These are phyloP conservation scores for Panagrolaimus sp. DNA, from an alignment of 1,140 invertebrate species.

Conservation along the genomic window DNA sequence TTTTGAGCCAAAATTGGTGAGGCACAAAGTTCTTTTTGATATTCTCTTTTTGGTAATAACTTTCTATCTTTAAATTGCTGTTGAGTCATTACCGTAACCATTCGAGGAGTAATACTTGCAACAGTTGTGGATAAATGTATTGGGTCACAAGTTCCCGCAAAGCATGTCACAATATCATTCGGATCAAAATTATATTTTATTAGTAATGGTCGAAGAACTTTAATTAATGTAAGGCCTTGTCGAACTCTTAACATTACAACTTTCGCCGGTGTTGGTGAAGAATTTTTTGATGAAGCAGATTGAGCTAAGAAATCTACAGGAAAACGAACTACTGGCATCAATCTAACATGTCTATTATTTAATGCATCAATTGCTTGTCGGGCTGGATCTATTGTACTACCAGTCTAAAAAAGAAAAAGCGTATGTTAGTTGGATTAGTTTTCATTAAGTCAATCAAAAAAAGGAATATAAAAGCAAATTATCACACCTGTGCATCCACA, in stretches of 20 bases:
- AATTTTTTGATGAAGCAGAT: slow-evolving; percentile 27
- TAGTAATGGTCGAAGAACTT: slow-evolving; percentile 48
- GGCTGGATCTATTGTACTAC: slow-evolving; percentile 53
- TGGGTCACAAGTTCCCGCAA: slow-evolving; percentile 45
- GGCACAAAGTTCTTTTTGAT: slow-evolving; percentile 37
- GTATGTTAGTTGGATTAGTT: background rate
- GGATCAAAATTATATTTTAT: slow-evolving; percentile 52
- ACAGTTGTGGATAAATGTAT: slow-evolving; percentile 31
- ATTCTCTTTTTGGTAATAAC: slow-evolving; percentile 34
- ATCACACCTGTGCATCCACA: slow-evolving; percentile 50
- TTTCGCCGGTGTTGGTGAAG: slow-evolving; percentile 21
- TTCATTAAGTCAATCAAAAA: background rate
- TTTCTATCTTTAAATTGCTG: slow-evolving; percentile 47
- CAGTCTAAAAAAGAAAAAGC: slow-evolving; percentile 37
- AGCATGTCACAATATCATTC: slow-evolving; percentile 45
- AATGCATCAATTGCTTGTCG: slow-evolving; percentile 54
- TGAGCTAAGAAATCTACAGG: slow-evolving; percentile 53
- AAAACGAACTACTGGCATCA: slow-evolving; percentile 52
- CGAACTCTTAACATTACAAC: slow-evolving; percentile 51
- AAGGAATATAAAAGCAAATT: slow-evolving; percentile 14
- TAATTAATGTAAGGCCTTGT: slow-evolving; percentile 47
- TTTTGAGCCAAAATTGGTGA: slow-evolving; percentile 22
- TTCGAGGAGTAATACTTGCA: slow-evolving; percentile 36
- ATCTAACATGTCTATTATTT: slow-evolving; percentile 46
- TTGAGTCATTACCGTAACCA: slow-evolving; percentile 51